Base-by-base conservation (phyloP, 2,888 invertebrate species). In the Ochropacha duplaris region DNA sequence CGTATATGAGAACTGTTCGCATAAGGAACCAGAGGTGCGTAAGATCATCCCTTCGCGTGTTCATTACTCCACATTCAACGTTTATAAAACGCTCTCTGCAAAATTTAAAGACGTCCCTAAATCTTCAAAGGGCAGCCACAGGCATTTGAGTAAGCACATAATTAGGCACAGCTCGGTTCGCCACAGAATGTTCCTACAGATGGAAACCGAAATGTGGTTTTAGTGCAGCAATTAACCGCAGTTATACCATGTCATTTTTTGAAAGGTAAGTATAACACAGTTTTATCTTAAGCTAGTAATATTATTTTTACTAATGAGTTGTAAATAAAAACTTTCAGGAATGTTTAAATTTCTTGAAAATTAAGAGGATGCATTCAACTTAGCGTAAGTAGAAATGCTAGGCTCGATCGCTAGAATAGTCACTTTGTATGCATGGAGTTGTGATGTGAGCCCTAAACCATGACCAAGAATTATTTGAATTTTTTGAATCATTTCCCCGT, bases 101-200 rank as follows among this genome's bases (percentile, higher is more conserved):
- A 50, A 50, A 50, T 26, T 50, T 8, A 28, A 57, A 68, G 61
- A 61, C 60, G 49, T 63, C 72, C 61, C 57, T 44, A 54, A 57
- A 54, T 22, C 57, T 50, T 61, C 61, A 60, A 61, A 60, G 44
- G 57, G 54, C 58, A 57, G 36, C 72, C 61, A 36, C 61, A 65
- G 65, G 61, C 64, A 70, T 67, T 55, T 57, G 56, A 57, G 57
- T 58, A 59, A 58, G 62, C 61, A 58, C 68, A 68, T 69, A 71
- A 71, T 69, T 55, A n/a, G n/a, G n/a, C n/a, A 61, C 56, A 58
- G 57, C 50, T 36, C 50, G 50, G 24, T 24, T 55, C 49, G 24
- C 24, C 59, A 36, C 57, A 54, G 49, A 68, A 57, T 65, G 59
- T 60, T 54, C 58, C 60, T 61, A 58, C 59, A 61, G 59, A 22